Evolutionary conservation across 2,888 invertebrate species (phyloP).

Genomic region (Drosophila subsilvestris): DNA sequence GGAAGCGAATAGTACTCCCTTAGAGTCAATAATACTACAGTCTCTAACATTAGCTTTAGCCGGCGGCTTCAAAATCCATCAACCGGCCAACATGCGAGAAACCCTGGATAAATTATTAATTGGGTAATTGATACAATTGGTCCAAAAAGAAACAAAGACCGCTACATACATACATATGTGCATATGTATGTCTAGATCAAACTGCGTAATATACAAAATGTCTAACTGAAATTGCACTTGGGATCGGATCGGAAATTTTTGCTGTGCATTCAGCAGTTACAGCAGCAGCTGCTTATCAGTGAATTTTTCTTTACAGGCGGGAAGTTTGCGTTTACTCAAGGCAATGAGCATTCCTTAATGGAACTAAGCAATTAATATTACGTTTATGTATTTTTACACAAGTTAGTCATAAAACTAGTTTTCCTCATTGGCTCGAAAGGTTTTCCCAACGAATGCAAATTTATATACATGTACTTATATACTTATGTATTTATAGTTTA

Average conservation of each 20-base stretch:
- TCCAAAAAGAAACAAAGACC: slow-evolving; percentile 26
- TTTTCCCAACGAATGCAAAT: background rate
- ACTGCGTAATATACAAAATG: slow-evolving; percentile 21
- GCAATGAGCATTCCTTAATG: background rate
- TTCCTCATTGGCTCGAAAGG: background rate
- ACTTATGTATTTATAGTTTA: background rate
- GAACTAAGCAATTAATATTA: background rate
- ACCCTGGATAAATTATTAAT: slow-evolving; percentile 36
- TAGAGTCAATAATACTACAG: too few species aligned
- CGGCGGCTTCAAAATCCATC: background rate
- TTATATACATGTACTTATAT: too few species aligned
- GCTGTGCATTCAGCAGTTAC: background rate
- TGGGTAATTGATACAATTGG: slow-evolving; percentile 35
- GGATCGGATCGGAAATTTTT: slow-evolving; percentile 6
- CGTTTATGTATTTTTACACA: background rate
- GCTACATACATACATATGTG: slow-evolving; percentile 5
- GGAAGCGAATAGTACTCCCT: background rate
- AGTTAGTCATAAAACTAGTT: slow-evolving; percentile 24
- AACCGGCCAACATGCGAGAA: slow-evolving; percentile 3
- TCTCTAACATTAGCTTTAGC: too few species aligned
- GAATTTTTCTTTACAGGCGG: background rate
- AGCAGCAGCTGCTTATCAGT: slow-evolving; percentile 54
- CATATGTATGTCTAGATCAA: slow-evolving; percentile 10
- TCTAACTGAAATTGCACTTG: slow-evolving; percentile 4
- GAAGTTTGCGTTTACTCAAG: slow-evolving; percentile 8